Percentiles rank a stretch among this genome's conserved stretches.
These are phyloP conservation scores for Eupithecia exiguata DNA, from an alignment of 2,888 invertebrate genomes.

Conservation along the genomic window DNA sequence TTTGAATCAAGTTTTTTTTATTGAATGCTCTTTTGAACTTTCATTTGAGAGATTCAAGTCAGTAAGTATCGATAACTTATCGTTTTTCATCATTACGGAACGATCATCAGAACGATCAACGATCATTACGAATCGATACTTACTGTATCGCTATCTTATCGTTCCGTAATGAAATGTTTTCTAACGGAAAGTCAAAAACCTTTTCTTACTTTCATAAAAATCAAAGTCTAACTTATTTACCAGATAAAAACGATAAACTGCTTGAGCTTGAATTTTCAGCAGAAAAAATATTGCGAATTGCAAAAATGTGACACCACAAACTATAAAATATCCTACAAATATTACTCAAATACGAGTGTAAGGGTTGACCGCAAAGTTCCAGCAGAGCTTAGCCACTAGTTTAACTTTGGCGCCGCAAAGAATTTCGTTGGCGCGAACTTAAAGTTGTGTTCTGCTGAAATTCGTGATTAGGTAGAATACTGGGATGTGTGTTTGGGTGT, in stretches of 20 bases:
- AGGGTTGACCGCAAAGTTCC: conserved; percentile 62
- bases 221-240: not conserved
- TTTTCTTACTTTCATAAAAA: not conserved
- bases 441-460: conserved; percentile 21
- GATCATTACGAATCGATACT: too few species aligned
- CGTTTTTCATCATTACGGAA: too few species aligned
- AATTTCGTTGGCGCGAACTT: conserved; percentile 45
- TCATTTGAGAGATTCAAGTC: not conserved
- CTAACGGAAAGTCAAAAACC: not conserved
- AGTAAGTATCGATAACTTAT: not conserved
- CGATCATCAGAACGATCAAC: too few species aligned
- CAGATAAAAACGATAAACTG: not conserved
- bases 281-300: not conserved
- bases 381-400: conserved; percentile 57
- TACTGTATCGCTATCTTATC: not conserved
- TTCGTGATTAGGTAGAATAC: conserved; percentile 12
- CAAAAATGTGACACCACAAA: not conserved
- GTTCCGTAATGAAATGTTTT: not conserved
- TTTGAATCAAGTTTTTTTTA: not conserved
- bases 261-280: not conserved
- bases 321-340: conserved; percentile 35
- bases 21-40: not conserved
- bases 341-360: conserved; percentile 49
- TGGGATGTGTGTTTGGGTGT: not conserved
- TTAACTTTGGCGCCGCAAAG: conserved; percentile 54